Percentiles rank a stretch among this genome's conserved stretches.
phyloP scores from a whole-genome alignment of 1,140 invertebrate species.

The Drosophila tristis region DNA sequence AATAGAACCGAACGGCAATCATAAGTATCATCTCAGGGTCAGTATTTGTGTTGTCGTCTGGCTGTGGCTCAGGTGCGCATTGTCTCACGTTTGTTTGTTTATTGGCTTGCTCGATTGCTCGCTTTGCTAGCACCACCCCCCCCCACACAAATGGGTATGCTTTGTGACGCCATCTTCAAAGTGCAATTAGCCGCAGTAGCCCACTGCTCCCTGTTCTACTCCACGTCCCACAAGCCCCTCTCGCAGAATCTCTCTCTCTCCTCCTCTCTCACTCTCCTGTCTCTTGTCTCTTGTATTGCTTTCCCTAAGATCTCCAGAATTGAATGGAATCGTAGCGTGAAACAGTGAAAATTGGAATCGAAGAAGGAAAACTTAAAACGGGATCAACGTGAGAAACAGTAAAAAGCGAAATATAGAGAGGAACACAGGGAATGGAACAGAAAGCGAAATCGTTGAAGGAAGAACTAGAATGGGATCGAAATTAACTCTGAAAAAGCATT shows the following conservation, averaged over 20 bases:
- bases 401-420: no score
- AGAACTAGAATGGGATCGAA: no score
- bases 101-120: conserved; percentile 66
- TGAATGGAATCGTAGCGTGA: background rate
- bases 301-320: conserved; percentile 26
- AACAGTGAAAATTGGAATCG: background rate
- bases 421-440: no score
- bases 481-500: no score
- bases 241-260: no score
- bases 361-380: no score
- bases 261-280: no score
- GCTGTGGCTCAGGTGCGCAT: conserved; percentile 67
- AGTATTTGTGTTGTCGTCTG: conserved; percentile 5
- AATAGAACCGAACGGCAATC: conserved; percentile 38
- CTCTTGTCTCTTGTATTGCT: conserved; percentile 36
- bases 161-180: conserved; percentile 39
- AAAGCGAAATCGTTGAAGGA: conserved; percentile 1
- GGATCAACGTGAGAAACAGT: no score
- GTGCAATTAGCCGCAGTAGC: conserved; percentile 26
- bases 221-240: no score
- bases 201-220: background rate
- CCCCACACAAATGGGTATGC: conserved; percentile 42
- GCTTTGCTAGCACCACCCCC: conserved; percentile 7
- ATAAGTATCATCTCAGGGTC: conserved; percentile 29
- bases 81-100: conserved; percentile 82